Evolutionary conservation across 2,797 vertebrate species (phyloP).

Genomic region (Rallus crepitans): DNA sequence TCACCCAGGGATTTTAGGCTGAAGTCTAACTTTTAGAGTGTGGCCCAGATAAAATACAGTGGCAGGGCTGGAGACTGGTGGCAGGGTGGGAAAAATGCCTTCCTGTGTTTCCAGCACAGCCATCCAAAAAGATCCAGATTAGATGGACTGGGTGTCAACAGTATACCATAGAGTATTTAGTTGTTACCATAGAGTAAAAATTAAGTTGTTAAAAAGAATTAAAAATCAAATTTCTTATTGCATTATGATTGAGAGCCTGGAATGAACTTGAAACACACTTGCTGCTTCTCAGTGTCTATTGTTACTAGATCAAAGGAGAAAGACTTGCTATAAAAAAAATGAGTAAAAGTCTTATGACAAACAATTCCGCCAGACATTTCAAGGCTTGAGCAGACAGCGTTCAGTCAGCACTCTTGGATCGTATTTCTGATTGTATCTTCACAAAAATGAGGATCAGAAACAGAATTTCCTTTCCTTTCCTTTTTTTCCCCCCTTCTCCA

Average conservation of each 20-base stretch:
- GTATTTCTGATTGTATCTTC: conserved; percentile 58
- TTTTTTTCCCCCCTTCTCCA: too few relatives aligned
- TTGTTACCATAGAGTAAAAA: too few relatives aligned
- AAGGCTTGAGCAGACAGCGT: conserved; percentile 40
- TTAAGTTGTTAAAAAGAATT: background rate
- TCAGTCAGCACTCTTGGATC: conserved; percentile 40
- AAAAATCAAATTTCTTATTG: background rate
- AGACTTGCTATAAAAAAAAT: conserved; percentile 35
- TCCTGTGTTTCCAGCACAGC: background rate
- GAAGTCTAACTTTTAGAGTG: background rate
- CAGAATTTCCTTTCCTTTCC: conserved; percentile 24
- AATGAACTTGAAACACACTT: background rate
- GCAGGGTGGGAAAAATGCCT: background rate
- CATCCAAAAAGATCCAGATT: background rate
- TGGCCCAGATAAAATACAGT: background rate
- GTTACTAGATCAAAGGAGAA: conserved; percentile 51
- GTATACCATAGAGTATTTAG: background rate
- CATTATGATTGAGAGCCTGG: background rate
- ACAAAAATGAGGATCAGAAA: conserved; percentile 32
- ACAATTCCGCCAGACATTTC: conserved; percentile 11
- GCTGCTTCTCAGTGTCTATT: conserved; percentile 20
- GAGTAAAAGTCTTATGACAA: conserved; percentile 16
- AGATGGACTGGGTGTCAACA: background rate
- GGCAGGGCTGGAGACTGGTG: background rate
- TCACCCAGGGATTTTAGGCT: conserved; percentile 36